Evolutionary conservation across 92 coral and sea anemone species (phyloP), one percentile per base, ranked within the genome.

Genomic region (Bergia sp.): DNA sequence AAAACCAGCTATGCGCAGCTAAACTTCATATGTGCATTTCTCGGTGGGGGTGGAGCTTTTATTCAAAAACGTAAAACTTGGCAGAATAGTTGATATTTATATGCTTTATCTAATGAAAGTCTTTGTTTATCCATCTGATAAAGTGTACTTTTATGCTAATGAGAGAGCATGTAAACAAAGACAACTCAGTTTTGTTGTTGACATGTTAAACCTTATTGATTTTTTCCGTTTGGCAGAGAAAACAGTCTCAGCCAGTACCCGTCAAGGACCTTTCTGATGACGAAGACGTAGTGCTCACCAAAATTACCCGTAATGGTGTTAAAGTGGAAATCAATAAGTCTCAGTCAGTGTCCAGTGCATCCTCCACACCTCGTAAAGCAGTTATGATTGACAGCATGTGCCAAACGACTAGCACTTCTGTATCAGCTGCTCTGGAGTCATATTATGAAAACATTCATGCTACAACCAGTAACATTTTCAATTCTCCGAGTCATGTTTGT

Each of bases 261-360:
- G 55, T 37, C 4, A 84, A 45, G 37, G 61, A 29, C 43, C 57
- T 8, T 47, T 16, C 47, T 7, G 61, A 84, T 84, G 78, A 84
- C 37, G 79, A 84, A 1, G 87, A 84, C 11, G 44, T 84, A 16
- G 64, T 84, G 3, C 53, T 84, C 29, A 84, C 87, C 15, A 84
- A 84, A 74, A 36, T 84, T 44, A 84, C 87, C 39, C 87, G 87
- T 7, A 84, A 84, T 45, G 87, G 87, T 5, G 45, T 76, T 44
- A 76, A 76, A 76, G 29, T 76, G 45, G 80, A 76, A 16, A 76
- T 76, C 45, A 76, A 76, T 53, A 21, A 76, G 23, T 39, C 80
- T 53, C 78, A 71, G 44, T 5, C 40, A 8, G 41, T 71, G 49
- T 74, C 53, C 87, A 43, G 65, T 13, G 65, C 4, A 15, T 16